Percentiles rank a stretch among this genome's conserved stretches.
Evolutionary conservation across 2,797 vertebrate species (phyloP).

Genomic region (Cossypha caffra): DNA sequence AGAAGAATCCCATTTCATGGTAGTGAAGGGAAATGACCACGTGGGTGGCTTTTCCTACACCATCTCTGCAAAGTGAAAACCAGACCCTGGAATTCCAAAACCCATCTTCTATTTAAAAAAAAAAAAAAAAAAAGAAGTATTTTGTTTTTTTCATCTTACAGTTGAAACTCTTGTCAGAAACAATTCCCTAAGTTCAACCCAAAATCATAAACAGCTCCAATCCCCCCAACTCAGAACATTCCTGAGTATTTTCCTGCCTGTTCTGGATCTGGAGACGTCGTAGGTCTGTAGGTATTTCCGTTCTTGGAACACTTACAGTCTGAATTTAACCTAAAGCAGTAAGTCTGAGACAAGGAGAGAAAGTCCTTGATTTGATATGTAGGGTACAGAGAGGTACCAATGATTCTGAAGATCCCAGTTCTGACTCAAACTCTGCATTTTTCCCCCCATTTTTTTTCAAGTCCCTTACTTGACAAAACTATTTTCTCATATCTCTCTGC

Average conservation of each 20-base stretch:
- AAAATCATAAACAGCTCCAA: background rate
- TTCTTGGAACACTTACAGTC: background rate
- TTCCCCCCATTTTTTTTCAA: no score
- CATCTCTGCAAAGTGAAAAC: background rate
- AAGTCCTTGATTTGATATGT: background rate
- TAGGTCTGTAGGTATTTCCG: background rate
- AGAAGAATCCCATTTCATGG: background rate
- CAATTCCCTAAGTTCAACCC: background rate
- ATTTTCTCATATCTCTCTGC: constrained; percentile 11
- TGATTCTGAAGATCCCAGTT: background rate
- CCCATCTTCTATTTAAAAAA: background rate
- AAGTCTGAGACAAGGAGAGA: background rate
- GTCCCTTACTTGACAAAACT: constrained; percentile 16
- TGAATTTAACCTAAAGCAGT: background rate
- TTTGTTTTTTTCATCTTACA: background rate
- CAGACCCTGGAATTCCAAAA: background rate
- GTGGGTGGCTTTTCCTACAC: background rate
- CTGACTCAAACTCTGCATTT: background rate
- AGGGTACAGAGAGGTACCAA: background rate
- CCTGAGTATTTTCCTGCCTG: background rate
- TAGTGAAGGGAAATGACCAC: background rate
- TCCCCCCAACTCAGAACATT: background rate
- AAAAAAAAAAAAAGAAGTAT: background rate
- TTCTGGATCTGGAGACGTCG: background rate
- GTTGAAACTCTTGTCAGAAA: background rate